phyloP scores from a whole-genome alignment of 2,113 vertebrate species.

The Ptyas mucosa region DNA sequence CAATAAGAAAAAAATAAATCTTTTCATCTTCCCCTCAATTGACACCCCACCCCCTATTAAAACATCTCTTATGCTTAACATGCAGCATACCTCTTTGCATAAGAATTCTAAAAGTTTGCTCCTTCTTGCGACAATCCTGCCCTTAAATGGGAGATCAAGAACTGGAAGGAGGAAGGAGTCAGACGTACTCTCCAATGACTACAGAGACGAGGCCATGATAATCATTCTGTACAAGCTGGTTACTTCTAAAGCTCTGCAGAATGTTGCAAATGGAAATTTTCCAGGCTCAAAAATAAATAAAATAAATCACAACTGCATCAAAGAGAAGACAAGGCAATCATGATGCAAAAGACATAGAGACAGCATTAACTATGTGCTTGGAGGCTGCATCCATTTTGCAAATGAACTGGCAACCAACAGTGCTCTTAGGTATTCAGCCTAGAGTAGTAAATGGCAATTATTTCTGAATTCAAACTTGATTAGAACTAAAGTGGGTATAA shows the following conservation, averaged over 20 bases:
- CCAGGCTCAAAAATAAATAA: background rate
- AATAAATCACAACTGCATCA: background rate
- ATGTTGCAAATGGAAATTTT: background rate
- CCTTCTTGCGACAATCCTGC: background rate
- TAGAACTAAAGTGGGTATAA: background rate
- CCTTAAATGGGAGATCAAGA: background rate
- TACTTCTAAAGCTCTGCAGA: background rate
- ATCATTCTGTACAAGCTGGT: background rate
- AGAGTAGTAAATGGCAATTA: background rate
- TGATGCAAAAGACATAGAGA: background rate
- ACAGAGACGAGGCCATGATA: background rate
- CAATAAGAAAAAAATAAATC: background rate
- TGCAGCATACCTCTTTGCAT: background rate
- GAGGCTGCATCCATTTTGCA: background rate
- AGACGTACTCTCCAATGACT: background rate
- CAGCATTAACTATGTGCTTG: background rate
- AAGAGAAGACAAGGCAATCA: background rate
- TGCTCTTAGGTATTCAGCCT: background rate
- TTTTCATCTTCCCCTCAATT: background rate
- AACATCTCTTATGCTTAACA: background rate
- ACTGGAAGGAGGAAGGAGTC: background rate
- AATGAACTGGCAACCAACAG: background rate
- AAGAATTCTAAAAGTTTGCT: background rate
- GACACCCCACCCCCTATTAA: background rate
- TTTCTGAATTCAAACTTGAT: background rate